phyloP scores from a whole-genome alignment of 2,888 invertebrate genomes.

The Beris morrisii region DNA sequence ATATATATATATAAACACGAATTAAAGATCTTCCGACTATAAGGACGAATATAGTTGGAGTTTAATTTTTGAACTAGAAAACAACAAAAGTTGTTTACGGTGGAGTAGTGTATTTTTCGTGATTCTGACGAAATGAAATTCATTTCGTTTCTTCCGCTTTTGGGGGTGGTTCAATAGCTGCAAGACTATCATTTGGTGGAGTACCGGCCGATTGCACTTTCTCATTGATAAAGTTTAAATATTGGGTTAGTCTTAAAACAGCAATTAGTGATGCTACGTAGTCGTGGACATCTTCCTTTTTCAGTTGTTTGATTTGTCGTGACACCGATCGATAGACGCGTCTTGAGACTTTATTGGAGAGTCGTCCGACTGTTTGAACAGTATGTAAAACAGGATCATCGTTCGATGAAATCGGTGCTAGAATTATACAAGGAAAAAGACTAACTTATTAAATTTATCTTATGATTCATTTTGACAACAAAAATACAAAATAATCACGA shows the following conservation, averaged over 20 bases:
- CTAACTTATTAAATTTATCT: background rate
- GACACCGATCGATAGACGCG: conserved; percentile 70
- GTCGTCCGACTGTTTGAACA: conserved; percentile 70
- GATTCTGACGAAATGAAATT: background rate
- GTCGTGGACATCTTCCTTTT: conserved; percentile 58
- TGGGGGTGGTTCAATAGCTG: background rate
- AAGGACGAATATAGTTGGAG: too few species aligned
- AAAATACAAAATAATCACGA: background rate
- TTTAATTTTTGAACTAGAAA: too few species aligned
- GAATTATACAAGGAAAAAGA: conserved; percentile 41
- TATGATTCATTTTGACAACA: background rate
- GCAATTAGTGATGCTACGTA: conserved; percentile 58
- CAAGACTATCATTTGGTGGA: background rate
- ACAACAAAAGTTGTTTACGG: too few species aligned
- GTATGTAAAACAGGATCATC: conserved; percentile 71
- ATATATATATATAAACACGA: too few species aligned
- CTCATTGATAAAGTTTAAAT: conserved; percentile 57
- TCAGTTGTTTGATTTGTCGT: conserved; percentile 61
- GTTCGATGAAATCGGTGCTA: conserved; percentile 63
- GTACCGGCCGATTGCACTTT: conserved; percentile 44
- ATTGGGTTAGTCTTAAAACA: conserved; percentile 57
- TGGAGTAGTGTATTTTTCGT: too few species aligned
- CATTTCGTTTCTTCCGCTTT: background rate
- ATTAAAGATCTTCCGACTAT: too few species aligned
- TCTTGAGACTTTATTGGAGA: conserved; percentile 71